phyloP scores from a whole-genome alignment of 2,888 invertebrate genomes.

The Macrophya annulata region DNA sequence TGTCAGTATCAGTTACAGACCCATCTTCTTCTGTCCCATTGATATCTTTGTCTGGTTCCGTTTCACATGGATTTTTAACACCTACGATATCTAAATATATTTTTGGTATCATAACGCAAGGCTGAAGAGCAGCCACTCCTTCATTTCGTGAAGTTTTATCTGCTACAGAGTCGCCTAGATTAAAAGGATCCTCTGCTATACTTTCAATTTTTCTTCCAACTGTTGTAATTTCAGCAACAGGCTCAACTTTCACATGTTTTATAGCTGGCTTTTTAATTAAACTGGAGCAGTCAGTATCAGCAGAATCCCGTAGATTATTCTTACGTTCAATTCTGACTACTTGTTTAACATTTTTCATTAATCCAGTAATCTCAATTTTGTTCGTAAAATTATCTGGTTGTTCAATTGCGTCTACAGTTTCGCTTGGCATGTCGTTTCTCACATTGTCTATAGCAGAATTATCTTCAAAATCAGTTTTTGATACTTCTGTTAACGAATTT shows the following conservation, averaged over 20 bases:
- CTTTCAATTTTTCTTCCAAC: background rate
- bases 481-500: constrained; percentile 3
- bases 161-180: background rate
- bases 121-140: background rate
- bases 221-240: background rate
- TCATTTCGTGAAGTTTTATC: background rate
- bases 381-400: background rate
- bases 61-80: background rate
- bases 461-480: background rate
- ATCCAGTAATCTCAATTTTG: background rate
- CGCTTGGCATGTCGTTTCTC: background rate
- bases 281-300: background rate
- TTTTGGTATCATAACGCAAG: constrained; percentile 24
- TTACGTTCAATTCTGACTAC: background rate
- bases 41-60: background rate
- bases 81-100: constrained; percentile 27
- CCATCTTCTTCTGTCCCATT: background rate
- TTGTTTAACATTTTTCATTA: background rate
- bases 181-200: background rate
- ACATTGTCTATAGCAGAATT: background rate
- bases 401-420: background rate
- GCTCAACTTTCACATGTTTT: background rate
- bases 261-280: background rate
- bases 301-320: background rate
- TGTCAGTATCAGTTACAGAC: background rate